Percentiles rank a stretch among this genome's conserved stretches.
Evolutionary conservation across 2,888 invertebrate species (phyloP).

Genomic region (Phalera bucephala): DNA sequence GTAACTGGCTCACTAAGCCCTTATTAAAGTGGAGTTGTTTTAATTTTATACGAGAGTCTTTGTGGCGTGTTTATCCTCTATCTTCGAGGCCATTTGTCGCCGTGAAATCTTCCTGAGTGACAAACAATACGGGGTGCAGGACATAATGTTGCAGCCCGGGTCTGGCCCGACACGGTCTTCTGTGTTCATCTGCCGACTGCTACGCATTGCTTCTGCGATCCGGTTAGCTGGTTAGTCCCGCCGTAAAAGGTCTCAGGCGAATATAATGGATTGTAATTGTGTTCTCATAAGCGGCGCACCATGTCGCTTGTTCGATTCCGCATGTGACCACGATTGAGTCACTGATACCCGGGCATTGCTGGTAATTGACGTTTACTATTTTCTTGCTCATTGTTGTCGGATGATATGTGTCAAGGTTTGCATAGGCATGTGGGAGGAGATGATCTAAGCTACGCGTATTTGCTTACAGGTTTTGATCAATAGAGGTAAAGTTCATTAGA

Average conservation of each 20-base stretch:
- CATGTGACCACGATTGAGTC: constrained; percentile 63
- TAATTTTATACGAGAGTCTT: constrained; percentile 60
- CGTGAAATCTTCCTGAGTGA: constrained; percentile 71
- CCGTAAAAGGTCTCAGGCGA: constrained; percentile 67
- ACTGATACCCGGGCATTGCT: constrained; percentile 59
- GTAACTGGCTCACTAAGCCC: constrained; percentile 39
- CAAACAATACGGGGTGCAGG: constrained; percentile 68
- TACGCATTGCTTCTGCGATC: constrained; percentile 39
- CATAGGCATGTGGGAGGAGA: constrained; percentile 23
- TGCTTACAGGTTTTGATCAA: too few species aligned
- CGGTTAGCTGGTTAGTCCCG: constrained; percentile 55
- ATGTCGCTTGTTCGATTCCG: constrained; percentile 54
- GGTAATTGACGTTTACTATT: constrained; percentile 68
- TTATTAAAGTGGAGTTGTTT: constrained; percentile 49
- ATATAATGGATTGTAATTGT: constrained; percentile 79
- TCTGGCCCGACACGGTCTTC: constrained; percentile 53
- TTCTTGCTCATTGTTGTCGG: constrained; percentile 43
- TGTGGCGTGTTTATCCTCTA: constrained; percentile 61
- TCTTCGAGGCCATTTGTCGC: constrained; percentile 74
- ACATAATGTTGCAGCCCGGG: constrained; percentile 68
- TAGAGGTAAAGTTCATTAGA: background rate
- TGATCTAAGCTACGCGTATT: constrained; percentile 13
- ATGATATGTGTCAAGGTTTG: constrained; percentile 37
- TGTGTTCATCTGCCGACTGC: constrained; percentile 54
- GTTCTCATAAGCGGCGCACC: constrained; percentile 70